A percentile compares a stretch with the other conserved stretches of the same genome.
Conservation (phyloP, 1,140 invertebrate genomes). For the Pinna nobilis region DNA sequence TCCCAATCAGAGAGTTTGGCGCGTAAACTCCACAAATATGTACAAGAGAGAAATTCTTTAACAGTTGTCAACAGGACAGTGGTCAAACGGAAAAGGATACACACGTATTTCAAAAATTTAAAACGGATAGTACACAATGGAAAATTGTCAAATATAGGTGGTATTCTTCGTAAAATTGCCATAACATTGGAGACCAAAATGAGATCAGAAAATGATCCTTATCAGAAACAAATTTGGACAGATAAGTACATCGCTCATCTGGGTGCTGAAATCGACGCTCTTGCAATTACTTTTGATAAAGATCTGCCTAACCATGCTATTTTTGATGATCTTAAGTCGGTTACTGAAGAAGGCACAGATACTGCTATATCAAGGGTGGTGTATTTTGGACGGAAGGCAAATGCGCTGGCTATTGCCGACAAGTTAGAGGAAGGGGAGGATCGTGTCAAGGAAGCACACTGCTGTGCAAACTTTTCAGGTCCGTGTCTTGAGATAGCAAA, state of each 20-base stretch:
- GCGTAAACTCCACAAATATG: too few relatives aligned
- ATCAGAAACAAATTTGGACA: conserved; percentile 14
- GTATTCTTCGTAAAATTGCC: conserved; percentile 27
- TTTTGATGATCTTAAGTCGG: conserved; percentile 34
- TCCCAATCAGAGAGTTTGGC: too few relatives aligned
- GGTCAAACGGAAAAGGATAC: conserved; percentile 20
- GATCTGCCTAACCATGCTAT: conserved; percentile 34
- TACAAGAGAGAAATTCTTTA: too few relatives aligned
- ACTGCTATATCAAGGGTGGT: conserved; percentile 35
- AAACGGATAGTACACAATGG: conserved; percentile 46
- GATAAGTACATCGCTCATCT: conserved; percentile 45
- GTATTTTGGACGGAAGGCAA: conserved; percentile 38
- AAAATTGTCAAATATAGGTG: conserved; percentile 30
- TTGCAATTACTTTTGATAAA: conserved; percentile 41
- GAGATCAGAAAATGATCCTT: neutral
- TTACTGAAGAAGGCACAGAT: conserved; percentile 25
- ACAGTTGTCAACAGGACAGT: conserved; percentile 5
- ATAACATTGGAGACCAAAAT: neutral
- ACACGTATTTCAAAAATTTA: conserved; percentile 37
- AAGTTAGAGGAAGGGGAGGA: conserved; percentile 21
- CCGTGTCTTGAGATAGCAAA: conserved; percentile 45
- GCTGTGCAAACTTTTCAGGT: conserved; percentile 19
- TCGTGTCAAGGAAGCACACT: conserved; percentile 37
- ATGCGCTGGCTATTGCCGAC: conserved; percentile 29
- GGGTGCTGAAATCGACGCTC: conserved; percentile 47